Base-by-base conservation (phyloP, 2,113 vertebrate species). In the Tinamus guttatus region DNA sequence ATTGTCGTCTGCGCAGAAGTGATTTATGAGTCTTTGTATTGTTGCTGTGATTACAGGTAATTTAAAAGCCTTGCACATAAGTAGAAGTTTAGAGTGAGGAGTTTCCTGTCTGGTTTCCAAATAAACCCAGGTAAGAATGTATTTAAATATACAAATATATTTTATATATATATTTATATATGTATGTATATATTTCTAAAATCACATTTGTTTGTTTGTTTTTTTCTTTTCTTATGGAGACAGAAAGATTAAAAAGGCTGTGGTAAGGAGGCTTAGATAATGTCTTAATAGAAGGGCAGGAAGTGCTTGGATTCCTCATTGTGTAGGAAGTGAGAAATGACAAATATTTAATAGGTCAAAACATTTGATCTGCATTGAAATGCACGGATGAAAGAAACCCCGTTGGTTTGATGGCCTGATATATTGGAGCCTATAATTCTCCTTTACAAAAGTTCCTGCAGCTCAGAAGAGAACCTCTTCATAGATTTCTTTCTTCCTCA, bases 291-390 rank as follows among this genome's bases (percentile, higher is more conserved):
- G 79, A 71, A 27, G 40, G 14, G 6, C 70, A 60, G 64, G 68
- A 74, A 83, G 15, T 14, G 34, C 40, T 18, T 68, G 81, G 19
- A 32, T 77, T 56, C 79, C 24, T 87, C 45, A 81, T 24, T 0
- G 0, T 45, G 54, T 40, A 68, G 28, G 81, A 77, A 80, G 81
- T 56, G 4, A 21, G 32, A 91, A 89, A 74, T 91, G 59, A 63
- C 71, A 69, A 67, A 80, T 74, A 83, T 70, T 81, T 94, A 73
- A 83, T 51, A 28, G 56, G 87, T 88, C 76, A 70, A 83, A 58
- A 77, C 1, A 5, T n/a, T 92, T 74, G 54, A 86, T 95, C 92
- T 97, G 56, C 68, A 80, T 95, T 74, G 54, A 95, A 85, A 92
- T 38, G 85, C 45, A n/a, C n/a, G 21, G 59, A 59, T 89, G 75